These are phyloP conservation scores for Cantharis rufa DNA, from an alignment of 2,888 invertebrate genomes.

Conservation along the genomic window DNA sequence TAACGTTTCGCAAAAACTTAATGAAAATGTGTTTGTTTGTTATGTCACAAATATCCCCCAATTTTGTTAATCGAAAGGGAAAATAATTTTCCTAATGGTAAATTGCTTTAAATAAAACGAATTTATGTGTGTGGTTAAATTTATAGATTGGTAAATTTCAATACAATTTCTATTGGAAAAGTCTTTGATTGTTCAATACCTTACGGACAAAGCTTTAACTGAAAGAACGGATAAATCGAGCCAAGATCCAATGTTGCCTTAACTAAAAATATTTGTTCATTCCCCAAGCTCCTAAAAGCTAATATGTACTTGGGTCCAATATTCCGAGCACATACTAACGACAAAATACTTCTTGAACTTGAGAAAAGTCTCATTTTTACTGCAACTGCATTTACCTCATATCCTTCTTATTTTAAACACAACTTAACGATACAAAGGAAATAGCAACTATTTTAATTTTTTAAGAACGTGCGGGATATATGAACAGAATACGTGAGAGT, in stretches of 20 bases:
- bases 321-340: constrained; percentile 13
- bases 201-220: constrained; percentile 18
- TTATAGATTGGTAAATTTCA: constrained; percentile 13
- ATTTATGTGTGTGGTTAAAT: background rate
- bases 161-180: constrained; percentile 23
- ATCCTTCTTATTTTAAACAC: background rate
- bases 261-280: constrained; percentile 30
- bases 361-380: constrained; percentile 11
- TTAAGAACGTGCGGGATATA: background rate
- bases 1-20: constrained; percentile 1
- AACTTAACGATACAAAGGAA: background rate
- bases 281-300: constrained; percentile 22
- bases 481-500: background rate
- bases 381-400: background rate
- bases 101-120: background rate
- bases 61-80: background rate
- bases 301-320: constrained; percentile 24
- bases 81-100: background rate
- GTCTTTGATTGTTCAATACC: constrained; percentile 23
- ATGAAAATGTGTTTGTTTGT: constrained; percentile 5
- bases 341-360: constrained; percentile 10
- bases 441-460: background rate
- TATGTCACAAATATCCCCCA: constrained; percentile 3
- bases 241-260: constrained; percentile 20
- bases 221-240: constrained; percentile 26